Evolutionary conservation across 2,888 invertebrate genomes (phyloP), one percentile per base, ranked within the genome.

Genomic region (Dicycla oo): DNA sequence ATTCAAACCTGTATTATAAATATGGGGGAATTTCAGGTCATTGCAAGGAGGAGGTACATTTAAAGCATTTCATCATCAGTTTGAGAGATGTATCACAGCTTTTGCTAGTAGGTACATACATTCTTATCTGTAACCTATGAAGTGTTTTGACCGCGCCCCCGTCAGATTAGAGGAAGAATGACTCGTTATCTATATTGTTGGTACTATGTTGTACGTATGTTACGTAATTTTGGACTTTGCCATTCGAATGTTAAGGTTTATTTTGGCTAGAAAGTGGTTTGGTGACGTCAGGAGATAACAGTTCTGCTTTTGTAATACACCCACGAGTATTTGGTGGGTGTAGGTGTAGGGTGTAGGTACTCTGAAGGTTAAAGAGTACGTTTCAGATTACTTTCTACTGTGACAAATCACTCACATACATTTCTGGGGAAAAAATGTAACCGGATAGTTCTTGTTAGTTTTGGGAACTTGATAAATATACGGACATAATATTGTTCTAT

Each of bases 61-160:
- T 30, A 49, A 34, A n/a, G 38, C 20, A 51, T 67, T 47, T 34
- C 34, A 23, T 82, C 30, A 66, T 64, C 13, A 34, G 3, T 60
- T 49, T 26, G 18, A 56, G 40, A 47, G 49, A 18, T 43, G 47
- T 58, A 66, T 63, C 66, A 60, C 30, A 66, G 65, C 43, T 69
- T 67, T 60, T 61, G 30, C 38, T 13, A 57, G 60, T 69, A n/a
- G n/a, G n/a, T n/a, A n/a, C n/a, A n/a, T n/a, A 63, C 38, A 43
- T 57, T n/a, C 43, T 81, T 80, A 84, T 80, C 81, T 13, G 20
- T 83, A 57, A 83, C 75, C 66, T 68, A 69, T 83, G 65, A 56
- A 75, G 72, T 81, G 82, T 63, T 81, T 80, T 81, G 84, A 84
- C 82, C 82, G 84, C 82, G 84, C 84, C 85, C 60, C 84, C 82